Evolutionary conservation across 2,797 vertebrate species (phyloP).

Genomic region (Pterois miles): DNA sequence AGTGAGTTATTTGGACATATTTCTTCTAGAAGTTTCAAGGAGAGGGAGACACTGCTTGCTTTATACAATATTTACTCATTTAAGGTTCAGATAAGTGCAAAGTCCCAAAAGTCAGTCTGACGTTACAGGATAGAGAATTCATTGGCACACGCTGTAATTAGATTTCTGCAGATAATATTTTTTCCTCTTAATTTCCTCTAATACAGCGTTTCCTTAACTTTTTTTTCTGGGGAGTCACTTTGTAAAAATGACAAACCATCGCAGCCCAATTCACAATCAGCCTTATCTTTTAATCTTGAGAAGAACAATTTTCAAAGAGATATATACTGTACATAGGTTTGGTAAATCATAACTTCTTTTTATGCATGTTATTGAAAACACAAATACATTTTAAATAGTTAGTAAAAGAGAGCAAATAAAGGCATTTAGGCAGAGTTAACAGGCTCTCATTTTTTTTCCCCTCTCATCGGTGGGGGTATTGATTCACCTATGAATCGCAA

Average conservation of each 20-base stretch:
- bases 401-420: too few species aligned
- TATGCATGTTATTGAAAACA: too few species aligned
- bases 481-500: too few species aligned
- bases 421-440: too few species aligned
- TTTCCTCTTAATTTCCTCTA: neutral
- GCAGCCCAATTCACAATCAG: neutral
- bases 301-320: too few species aligned
- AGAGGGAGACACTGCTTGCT: neutral
- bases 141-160: neutral
- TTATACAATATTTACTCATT: conserved; percentile 7
- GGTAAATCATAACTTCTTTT: too few species aligned
- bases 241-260: neutral
- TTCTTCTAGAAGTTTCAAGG: conserved; percentile 45
- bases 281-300: neutral
- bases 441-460: too few species aligned
- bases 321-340: too few species aligned
- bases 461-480: too few species aligned
- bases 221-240: neutral
- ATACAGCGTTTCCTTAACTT: too few species aligned
- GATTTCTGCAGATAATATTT: neutral
- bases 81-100: neutral
- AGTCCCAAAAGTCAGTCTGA: conserved; percentile 3
- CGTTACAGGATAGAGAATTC: neutral
- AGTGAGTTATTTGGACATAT: conserved; percentile 41
- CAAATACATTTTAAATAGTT: too few species aligned